Conservation (phyloP, 2,113 vertebrate genomes). For the Ailurus styani region DNA sequence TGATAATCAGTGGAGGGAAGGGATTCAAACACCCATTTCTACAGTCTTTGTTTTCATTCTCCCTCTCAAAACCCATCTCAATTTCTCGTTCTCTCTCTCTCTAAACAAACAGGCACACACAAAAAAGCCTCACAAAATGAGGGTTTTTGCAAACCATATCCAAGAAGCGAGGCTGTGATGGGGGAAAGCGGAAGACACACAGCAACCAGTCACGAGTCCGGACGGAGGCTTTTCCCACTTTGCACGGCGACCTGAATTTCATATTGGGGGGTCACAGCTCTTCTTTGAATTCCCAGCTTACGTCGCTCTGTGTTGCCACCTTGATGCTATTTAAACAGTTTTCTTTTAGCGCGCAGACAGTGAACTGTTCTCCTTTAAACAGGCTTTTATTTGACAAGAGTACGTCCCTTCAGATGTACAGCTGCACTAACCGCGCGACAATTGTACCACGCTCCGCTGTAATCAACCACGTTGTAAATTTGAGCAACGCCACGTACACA, state of each 20-base stretch:
- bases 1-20: slow-evolving; percentile 15
- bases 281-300: slow-evolving; percentile 40
- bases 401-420: slow-evolving; percentile 16
- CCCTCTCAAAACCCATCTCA: slow-evolving; percentile 33
- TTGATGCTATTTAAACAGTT: slow-evolving; percentile 68
- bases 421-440: background rate
- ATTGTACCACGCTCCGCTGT: background rate
- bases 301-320: slow-evolving; percentile 42
- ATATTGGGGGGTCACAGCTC: slow-evolving; percentile 39
- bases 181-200: background rate
- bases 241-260: background rate
- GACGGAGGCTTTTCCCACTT: background rate
- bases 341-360: slow-evolving; percentile 45
- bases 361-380: slow-evolving; percentile 55
- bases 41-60: slow-evolving; percentile 31
- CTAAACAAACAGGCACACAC: background rate
- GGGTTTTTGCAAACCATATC: slow-evolving; percentile 5
- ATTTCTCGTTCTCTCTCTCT: background rate
- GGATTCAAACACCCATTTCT: background rate
- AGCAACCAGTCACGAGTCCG: background rate
- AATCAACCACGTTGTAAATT: slow-evolving; percentile 18
- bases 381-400: slow-evolving; percentile 52
- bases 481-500: background rate
- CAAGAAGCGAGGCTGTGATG: background rate
- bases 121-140: background rate